Percentiles rank a stretch among this genome's conserved stretches.
Evolutionary conservation across 2,888 invertebrate species (phyloP).

Genomic region (Ctena decussata): DNA sequence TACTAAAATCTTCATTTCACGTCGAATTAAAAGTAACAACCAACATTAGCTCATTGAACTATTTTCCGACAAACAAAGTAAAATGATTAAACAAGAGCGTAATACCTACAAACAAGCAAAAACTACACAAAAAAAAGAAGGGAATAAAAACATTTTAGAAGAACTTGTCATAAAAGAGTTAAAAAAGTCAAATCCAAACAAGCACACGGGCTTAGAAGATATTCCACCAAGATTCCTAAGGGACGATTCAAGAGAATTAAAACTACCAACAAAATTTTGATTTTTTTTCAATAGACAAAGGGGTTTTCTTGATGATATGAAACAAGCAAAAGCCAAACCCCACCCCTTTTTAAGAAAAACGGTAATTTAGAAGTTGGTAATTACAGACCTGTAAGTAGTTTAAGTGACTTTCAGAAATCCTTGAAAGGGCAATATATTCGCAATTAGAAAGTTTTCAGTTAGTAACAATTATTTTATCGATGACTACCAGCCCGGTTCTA

Average conservation of each 20-base stretch:
- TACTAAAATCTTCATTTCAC: no score
- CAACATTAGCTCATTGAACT: no score
- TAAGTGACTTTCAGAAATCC: constrained; percentile 45
- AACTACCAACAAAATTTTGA: constrained; percentile 47
- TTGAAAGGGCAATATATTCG: constrained; percentile 42
- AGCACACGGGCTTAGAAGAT: constrained; percentile 51
- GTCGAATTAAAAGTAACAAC: no score
- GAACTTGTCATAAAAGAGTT: constrained; percentile 41
- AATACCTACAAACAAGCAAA: no score
- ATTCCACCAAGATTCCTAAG: constrained; percentile 51
- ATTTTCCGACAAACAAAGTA: no score
- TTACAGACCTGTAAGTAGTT: constrained; percentile 56
- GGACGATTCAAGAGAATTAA: constrained; percentile 36
- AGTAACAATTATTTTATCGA: no score
- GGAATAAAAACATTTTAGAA: not conserved
- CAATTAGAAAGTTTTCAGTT: constrained; percentile 37
- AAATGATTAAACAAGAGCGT: no score
- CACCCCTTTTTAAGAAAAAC: constrained; percentile 50
- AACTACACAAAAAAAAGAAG: no score
- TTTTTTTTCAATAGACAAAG: constrained; percentile 38
- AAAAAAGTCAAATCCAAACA: constrained; percentile 25
- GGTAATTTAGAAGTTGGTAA: no score
- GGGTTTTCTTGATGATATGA: constrained; percentile 50
- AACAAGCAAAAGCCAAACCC: constrained; percentile 46
- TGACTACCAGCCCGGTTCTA: no score